Conservation (phyloP, 53 echinoderm and acorn worm genomes). For the Antedon mediterranea region DNA sequence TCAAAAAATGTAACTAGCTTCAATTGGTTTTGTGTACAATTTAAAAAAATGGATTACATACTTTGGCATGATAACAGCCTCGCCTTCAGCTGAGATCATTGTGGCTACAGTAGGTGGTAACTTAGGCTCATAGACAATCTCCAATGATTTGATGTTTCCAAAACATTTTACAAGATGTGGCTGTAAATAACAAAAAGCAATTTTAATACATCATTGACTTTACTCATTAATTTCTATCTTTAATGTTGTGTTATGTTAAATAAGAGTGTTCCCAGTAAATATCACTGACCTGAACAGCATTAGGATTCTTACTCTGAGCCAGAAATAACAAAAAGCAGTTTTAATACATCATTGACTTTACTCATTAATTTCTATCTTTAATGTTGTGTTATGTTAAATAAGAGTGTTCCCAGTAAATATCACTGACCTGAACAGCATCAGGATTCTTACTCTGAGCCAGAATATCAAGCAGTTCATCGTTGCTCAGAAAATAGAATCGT, state of each 20-base stretch:
- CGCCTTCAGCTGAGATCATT: slow-evolving; percentile 95
- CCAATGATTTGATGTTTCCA: slow-evolving; percentile 92
- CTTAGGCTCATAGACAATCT: slow-evolving; percentile 66
- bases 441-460: slow-evolving; percentile 98
- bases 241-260: neutral
- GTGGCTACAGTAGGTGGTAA: slow-evolving; percentile 87
- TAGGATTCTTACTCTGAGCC: slow-evolving; percentile 97
- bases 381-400: neutral
- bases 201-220: neutral
- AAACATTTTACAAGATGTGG: slow-evolving; percentile 97
- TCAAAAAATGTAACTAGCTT: too few species aligned
- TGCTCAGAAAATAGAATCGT: slow-evolving; percentile 96
- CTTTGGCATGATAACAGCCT: slow-evolving; percentile 82
- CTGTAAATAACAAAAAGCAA: slow-evolving; percentile 12
- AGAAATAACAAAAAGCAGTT: too few species aligned
- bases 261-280: neutral
- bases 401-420: neutral
- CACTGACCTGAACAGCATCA: slow-evolving; percentile 99
- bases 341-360: too few species aligned
- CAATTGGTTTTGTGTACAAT: too few species aligned
- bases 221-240: neutral
- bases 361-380: neutral
- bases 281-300: slow-evolving; percentile 99
- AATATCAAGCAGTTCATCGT: slow-evolving; percentile 95
- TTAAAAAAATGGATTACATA: slow-evolving; percentile 26